phyloP scores from a whole-genome alignment of 2,797 vertebrate species.

The Bovichtus diacanthus region DNA sequence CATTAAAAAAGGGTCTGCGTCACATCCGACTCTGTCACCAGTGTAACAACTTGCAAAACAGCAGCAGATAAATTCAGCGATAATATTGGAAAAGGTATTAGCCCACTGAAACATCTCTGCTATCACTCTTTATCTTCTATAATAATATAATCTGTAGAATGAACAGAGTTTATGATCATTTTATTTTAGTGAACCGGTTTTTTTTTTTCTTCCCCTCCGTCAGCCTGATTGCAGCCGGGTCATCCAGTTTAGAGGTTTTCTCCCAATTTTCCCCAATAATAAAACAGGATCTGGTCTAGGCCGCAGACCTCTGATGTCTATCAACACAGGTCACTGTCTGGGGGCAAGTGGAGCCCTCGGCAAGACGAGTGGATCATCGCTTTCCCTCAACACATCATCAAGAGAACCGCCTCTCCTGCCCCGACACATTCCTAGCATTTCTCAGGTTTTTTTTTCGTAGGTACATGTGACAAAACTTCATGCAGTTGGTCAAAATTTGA shows the following conservation, averaged over 20 bases:
- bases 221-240: not conserved
- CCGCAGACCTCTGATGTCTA: conserved; percentile 65
- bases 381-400: conserved; percentile 72
- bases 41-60: conserved; percentile 38
- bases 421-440: conserved; percentile 63
- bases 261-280: conserved; percentile 21
- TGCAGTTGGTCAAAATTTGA: not conserved
- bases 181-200: not conserved
- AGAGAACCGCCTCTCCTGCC: conserved; percentile 31
- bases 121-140: not conserved
- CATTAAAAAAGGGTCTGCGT: conserved; percentile 31
- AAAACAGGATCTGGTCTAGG: conserved; percentile 45
- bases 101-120: not conserved
- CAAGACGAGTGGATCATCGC: conserved; percentile 61
- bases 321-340: conserved; percentile 73
- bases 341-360: conserved; percentile 74
- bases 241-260: conserved; percentile 40
- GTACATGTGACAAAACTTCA: conserved; percentile 22
- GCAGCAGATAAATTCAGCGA: conserved; percentile 35
- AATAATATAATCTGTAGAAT: not conserved
- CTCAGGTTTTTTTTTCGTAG: conserved; percentile 28
- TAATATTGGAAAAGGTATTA: conserved; percentile 1
- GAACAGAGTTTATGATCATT: not conserved
- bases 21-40: conserved; percentile 53
- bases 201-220: too few species aligned